Percentiles rank a stretch among this genome's conserved stretches.
These are phyloP conservation scores for Gymnoscelis rufifasciata DNA, from an alignment of 2,888 invertebrate genomes.

Conservation along the genomic window DNA sequence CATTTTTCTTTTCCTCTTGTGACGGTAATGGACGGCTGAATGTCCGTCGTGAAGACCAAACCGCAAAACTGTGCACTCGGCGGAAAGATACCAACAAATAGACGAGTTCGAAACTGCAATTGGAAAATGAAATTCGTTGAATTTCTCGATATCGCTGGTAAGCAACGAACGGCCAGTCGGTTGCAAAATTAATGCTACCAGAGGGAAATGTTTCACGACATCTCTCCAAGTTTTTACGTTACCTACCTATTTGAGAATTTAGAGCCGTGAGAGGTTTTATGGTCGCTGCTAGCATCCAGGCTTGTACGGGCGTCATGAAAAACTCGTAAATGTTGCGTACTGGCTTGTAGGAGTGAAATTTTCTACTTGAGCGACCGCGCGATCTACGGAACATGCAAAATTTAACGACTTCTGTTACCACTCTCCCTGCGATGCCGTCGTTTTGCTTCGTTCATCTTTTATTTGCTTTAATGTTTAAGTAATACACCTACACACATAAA, in stretches of 20 bases:
- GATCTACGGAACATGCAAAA: constrained; percentile 60
- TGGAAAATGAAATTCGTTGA: constrained; percentile 35
- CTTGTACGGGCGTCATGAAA: constrained; percentile 62
- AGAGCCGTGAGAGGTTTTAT: constrained; percentile 54
- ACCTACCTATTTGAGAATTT: constrained; percentile 39
- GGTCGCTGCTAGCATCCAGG: constrained; percentile 50
- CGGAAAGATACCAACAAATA: constrained; percentile 24
- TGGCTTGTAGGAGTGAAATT: constrained; percentile 61
- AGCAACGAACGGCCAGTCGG: constrained; percentile 26
- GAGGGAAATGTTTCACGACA: constrained; percentile 36
- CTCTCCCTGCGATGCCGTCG: constrained; percentile 27
- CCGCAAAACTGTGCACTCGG: constrained; percentile 10
- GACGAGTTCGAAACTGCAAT: constrained; percentile 28
- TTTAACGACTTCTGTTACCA: constrained; percentile 56
- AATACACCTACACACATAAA: no score
- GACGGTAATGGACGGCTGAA: constrained; percentile 44
- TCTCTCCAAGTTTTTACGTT: constrained; percentile 33
- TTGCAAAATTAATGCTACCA: constrained; percentile 39
- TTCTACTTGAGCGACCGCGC: constrained; percentile 55
- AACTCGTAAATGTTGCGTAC: constrained; percentile 68
- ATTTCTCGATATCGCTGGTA: constrained; percentile 35
- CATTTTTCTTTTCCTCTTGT: constrained; percentile 47
- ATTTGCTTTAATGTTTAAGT: constrained; percentile 49
- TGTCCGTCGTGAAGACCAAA: constrained; percentile 28
- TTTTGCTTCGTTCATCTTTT: constrained; percentile 34